Evolutionary conservation across 1,140 invertebrate species (phyloP).

Genomic region (Lepidotrigona ventralis): DNA sequence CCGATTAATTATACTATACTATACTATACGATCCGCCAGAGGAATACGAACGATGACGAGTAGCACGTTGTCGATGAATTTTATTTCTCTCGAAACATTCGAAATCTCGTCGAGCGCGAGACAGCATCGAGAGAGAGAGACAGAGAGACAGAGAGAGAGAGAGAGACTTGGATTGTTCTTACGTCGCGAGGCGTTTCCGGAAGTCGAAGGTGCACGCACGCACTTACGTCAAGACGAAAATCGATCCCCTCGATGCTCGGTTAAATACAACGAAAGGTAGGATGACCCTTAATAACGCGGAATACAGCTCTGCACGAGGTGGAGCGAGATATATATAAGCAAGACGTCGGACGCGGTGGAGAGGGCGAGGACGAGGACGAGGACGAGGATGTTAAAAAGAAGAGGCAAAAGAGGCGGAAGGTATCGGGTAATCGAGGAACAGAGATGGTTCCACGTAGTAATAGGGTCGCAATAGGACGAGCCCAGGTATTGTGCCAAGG

Average conservation of each 20-base stretch:
- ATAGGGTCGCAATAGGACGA: slow-evolving; percentile 60
- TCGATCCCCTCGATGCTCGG: slow-evolving; percentile 41
- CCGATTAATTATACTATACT: slow-evolving; percentile 9
- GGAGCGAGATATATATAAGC: not conserved
- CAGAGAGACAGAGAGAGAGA: too few relatives aligned
- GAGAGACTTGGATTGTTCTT: not conserved
- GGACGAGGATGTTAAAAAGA: slow-evolving; percentile 20
- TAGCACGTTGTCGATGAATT: too few relatives aligned
- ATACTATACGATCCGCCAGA: not conserved
- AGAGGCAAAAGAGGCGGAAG: slow-evolving; percentile 4
- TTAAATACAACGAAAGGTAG: slow-evolving; percentile 28
- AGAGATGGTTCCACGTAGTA: slow-evolving; percentile 59
- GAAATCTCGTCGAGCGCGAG: too few relatives aligned
- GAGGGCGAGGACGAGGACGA: not conserved
- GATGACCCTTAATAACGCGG: slow-evolving; percentile 62
- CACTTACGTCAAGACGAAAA: slow-evolving; percentile 41
- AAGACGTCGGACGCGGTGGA: not conserved
- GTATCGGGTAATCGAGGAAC: slow-evolving; percentile 49
- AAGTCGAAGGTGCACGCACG: slow-evolving; percentile 25
- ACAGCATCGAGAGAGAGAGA: too few relatives aligned
- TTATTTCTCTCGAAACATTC: too few relatives aligned
- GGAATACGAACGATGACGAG: not conserved
- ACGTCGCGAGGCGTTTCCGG: not conserved
- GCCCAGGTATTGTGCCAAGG: slow-evolving; percentile 56
- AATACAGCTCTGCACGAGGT: slow-evolving; percentile 15